Conservation (phyloP, 1,140 invertebrate species). For the Papilio machaon region DNA sequence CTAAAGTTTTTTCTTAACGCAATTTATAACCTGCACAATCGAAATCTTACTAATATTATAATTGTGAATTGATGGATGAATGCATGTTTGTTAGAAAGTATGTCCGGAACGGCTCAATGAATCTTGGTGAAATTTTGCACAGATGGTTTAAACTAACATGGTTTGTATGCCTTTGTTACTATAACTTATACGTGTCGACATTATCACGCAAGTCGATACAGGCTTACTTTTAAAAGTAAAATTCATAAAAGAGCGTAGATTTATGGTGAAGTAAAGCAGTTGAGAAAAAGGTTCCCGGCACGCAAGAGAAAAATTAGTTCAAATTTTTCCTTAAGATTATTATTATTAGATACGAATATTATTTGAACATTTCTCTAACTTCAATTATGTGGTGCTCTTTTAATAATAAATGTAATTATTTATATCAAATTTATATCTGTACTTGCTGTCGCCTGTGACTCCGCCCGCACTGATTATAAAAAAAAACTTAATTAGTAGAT, state of each 20-base stretch:
- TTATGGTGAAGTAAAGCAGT: conserved; percentile 16
- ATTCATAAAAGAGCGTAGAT: conserved; percentile 22
- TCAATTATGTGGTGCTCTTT: neutral
- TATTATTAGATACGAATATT: conserved; percentile 21
- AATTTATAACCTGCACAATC: no score
- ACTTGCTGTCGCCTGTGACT: no score
- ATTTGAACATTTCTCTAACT: neutral
- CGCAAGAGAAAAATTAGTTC: conserved; percentile 22
- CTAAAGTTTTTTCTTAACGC: no score
- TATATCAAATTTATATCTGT: no score
- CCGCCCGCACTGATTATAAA: no score
- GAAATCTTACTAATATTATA: no score
- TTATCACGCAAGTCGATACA: conserved; percentile 10
- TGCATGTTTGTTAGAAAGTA: no score
- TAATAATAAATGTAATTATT: no score
- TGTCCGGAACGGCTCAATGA: no score
- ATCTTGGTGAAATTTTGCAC: no score
- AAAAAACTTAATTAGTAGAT: no score
- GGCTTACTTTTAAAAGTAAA: conserved; percentile 13
- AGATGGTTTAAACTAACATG: neutral
- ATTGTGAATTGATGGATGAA: no score
- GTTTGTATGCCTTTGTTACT: conserved; percentile 28
- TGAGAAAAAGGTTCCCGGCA: conserved; percentile 17
- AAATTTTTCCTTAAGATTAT: conserved; percentile 1
- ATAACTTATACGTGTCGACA: conserved; percentile 25